Evolutionary conservation across 2,113 vertebrate genomes (phyloP), one percentile per base, ranked within the genome.

Genomic region (Vidua macroura): DNA sequence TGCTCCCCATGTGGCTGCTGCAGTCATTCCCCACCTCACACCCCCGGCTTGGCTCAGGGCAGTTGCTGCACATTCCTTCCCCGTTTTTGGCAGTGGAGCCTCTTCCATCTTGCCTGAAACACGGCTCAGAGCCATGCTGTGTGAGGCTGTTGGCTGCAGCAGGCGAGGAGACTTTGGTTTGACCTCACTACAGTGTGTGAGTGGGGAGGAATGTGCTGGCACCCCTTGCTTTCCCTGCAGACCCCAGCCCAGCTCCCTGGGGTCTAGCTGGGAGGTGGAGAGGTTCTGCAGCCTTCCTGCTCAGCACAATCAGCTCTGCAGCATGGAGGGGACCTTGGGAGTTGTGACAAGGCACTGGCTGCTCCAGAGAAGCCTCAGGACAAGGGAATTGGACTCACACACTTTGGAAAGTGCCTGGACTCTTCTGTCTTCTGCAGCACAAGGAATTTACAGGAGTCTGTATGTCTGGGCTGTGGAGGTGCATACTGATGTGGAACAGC

Each of bases 21-120:
- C 48, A 48, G 72, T 51, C 33, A 13, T 44, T 95, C 31, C 87
- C 82, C 51, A n/a, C 49, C 56, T 76, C 83, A 74, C 89, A 13
- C 46, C 67, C 81, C 53, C 5, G 0, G n/a, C 66, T 85, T 92
- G 82, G 86, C 83, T 88, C 79, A 27, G 55, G 72, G 48, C 68
- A 59, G 30, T 77, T 41, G 48, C 68, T 10, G 15, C 72, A 69
- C 91, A 92, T 95, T 96, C 93, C 67, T 81, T 96, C 77, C 51
- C 68, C 0, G 22, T 13, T 94, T 96, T 95, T 96, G 93, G 93
- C 95, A 90, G 80, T 16, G 37, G 58, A 84, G 18, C 39, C 49
- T 75, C 55, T 89, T 93, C 86, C 7, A 8, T 62, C 44, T 46
- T 8, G 2, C 3, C 3, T 91, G 60, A 95, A 94, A 43, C 72